Evolutionary conservation across 2,113 vertebrate genomes (phyloP), one percentile per base, ranked within the genome.

Genomic region (Psittacus erithacus): DNA sequence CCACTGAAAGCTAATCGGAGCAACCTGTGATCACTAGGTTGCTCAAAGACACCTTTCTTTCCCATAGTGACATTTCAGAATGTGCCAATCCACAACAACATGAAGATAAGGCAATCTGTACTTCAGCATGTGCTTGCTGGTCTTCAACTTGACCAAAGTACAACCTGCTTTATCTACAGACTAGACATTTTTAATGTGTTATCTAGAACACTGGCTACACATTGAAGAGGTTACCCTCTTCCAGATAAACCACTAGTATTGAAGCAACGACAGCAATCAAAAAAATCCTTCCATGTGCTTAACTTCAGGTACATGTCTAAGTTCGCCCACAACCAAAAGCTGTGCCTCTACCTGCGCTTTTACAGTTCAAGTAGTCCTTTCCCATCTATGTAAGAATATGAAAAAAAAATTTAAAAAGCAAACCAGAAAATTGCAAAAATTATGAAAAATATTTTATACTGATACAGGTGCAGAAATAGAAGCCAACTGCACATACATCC

Each of bases 131-230:
- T 46, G 49, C 41, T 83, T 90, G 46, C 78, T 91, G 57, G 85
- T 91, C 67, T 88, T 94, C 81, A 82, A 65, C 82, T 77, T 82
- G 83, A 65, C 62, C 71, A 59, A 94, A 90, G 82, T 88, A 81
- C 82, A 86, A 15, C 22, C 44, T 46, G 28, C 44, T 65, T 69
- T 76, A 91, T 53, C 35, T 73, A 76, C 38, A 86, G 47, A 25
- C 24, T 71, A 47, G 24, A 80, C 17, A 76, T 47, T 80, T 60
- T 84, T 43, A 44, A 67, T 13, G 7, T 27, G 17, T 15, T 46
- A 69, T 53, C 82, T 82, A 80, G 59, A 92, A 41, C 6, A 44
- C 17, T n/a, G 65, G 67, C 33, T 44, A 49, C 17, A 82, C 17
- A 41, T 71, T 57, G 27, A 87, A 87, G 39, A 76, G 85, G 41